A percentile compares a stretch with the other conserved stretches of the same genome.
These are phyloP conservation scores for Idaea aversata DNA, from an alignment of 2,888 invertebrate species.

Conservation along the genomic window DNA sequence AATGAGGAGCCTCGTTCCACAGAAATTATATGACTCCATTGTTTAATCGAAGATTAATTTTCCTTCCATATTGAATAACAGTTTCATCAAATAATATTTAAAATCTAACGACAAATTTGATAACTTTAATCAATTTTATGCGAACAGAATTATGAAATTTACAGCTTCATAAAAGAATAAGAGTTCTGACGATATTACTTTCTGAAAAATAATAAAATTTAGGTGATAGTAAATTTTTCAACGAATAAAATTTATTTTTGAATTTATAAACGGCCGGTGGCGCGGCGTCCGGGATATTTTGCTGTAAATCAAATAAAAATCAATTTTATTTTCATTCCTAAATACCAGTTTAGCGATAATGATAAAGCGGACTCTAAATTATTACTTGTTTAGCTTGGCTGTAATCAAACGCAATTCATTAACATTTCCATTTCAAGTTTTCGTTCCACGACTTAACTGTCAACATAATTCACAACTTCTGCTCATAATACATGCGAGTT, in stretches of 20 bases:
- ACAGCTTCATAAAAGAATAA: neutral
- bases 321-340: too few relatives aligned
- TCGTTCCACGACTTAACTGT: neutral
- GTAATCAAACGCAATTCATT: neutral
- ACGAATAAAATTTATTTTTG: too few relatives aligned
- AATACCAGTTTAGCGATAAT: neutral
- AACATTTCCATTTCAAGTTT: neutral
- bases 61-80: constrained; percentile 13
- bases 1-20: constrained; percentile 31
- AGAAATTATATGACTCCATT: constrained; percentile 31
- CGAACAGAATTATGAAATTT: neutral
- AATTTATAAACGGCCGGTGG: too few relatives aligned
- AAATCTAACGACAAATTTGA: neutral
- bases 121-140: neutral
- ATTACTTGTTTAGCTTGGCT: neutral
- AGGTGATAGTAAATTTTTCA: too few relatives aligned
- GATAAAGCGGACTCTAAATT: neutral
- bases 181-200: neutral
- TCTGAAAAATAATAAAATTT: too few relatives aligned
- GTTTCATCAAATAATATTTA: neutral
- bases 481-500: neutral
- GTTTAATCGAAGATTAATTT: constrained; percentile 27
- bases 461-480: neutral
- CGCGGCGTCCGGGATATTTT: too few relatives aligned
- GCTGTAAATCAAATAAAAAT: too few relatives aligned